phyloP scores from a whole-genome alignment of 2,888 invertebrate genomes.

The Lysandra bellargus region DNA sequence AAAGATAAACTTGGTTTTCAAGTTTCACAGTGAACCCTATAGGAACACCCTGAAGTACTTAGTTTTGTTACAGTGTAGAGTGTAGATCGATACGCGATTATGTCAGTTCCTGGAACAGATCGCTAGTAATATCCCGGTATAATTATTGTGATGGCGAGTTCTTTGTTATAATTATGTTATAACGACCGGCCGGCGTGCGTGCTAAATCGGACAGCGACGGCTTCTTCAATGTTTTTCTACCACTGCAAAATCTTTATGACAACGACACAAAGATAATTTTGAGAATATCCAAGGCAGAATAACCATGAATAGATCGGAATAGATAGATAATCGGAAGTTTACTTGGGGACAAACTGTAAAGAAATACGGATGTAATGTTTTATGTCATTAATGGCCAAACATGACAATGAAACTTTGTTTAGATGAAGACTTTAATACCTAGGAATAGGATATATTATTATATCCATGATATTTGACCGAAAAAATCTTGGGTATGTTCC shows the following conservation, averaged over 20 bases:
- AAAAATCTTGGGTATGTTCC: no score
- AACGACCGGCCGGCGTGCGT: constrained; percentile 1
- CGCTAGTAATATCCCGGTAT: neutral
- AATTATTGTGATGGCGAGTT: constrained; percentile 7
- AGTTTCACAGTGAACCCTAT: no score
- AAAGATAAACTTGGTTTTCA: no score
- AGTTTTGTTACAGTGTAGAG: no score
- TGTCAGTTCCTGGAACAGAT: neutral
- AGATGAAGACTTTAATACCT: no score
- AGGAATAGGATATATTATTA: no score
- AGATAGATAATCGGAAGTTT: neutral
- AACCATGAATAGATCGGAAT: neutral
- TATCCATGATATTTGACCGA: no score
- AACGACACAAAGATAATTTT: neutral
- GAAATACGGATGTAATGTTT: neutral
- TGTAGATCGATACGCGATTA: neutral
- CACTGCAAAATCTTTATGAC: neutral
- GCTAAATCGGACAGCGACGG: constrained; percentile 5
- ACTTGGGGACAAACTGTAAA: constrained; percentile 8
- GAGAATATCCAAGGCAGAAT: neutral
- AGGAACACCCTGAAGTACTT: no score
- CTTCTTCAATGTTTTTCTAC: neutral
- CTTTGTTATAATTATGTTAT: constrained; percentile 20
- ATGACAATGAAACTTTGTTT: neutral
- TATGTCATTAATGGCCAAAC: neutral